Conservation (phyloP, 2,113 vertebrate species). For the Forbesichthys agassizii region DNA sequence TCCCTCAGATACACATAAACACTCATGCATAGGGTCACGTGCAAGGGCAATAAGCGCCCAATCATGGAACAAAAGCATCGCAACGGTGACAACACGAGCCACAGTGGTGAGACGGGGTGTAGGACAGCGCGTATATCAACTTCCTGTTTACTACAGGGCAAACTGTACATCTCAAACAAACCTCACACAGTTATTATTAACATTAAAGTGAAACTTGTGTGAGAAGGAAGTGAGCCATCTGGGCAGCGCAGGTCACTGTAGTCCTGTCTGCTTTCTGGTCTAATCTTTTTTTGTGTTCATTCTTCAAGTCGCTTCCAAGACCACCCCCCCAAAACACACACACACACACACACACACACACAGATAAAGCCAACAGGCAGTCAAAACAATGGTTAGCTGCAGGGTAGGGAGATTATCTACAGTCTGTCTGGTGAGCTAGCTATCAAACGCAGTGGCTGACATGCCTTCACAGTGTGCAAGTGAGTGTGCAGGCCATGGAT, state of each 20-base stretch:
- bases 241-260: conserved; percentile 65
- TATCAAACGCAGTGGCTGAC: too few relatives aligned
- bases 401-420: conserved; percentile 1
- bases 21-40: too few relatives aligned
- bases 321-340: conserved; percentile 8
- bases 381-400: conserved; percentile 44
- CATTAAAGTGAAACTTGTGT: neutral
- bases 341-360: conserved; percentile 21
- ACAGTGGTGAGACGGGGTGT: neutral
- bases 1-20: neutral
- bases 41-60: neutral
- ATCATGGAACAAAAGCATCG: neutral
- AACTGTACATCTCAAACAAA: neutral
- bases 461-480: too few relatives aligned
- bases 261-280: conserved; percentile 47
- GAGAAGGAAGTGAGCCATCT: conserved; percentile 29
- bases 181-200: neutral
- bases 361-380: conserved; percentile 48
- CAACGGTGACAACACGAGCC: neutral
- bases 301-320: conserved; percentile 24
- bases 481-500: neutral
- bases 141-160: conserved; percentile 18
- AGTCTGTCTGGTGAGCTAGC: conserved; percentile 16
- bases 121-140: conserved; percentile 24
- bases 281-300: conserved; percentile 51